Evolutionary conservation across 35 echinoderm and acorn worm genomes (phyloP), one percentile per base, ranked within the genome.

Genomic region (Hemicentrotus pulcherrimus): DNA sequence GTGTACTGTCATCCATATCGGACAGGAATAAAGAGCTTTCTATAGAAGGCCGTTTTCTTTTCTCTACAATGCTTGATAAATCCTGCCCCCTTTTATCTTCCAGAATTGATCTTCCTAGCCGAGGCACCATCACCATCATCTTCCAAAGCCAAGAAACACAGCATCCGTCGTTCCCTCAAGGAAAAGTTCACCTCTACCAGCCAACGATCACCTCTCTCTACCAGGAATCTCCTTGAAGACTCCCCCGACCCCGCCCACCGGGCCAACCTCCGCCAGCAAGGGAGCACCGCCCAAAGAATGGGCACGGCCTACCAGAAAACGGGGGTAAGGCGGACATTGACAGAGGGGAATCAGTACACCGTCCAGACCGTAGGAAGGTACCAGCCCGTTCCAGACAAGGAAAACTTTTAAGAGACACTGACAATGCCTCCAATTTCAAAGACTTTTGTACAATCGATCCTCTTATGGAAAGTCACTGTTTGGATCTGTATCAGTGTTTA

Each of bases 311-410:
- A 61, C 48, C 85, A 94, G 94, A 96, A 95, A 30, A 13, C 87
- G 0, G 87, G 88, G 1, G 18, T 47, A 12, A 94, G 96, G 94
- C 47, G 91, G 65, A 92, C 70, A 31, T 47, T 91, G 85, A 32
- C 88, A 18, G 70, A 46, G 32, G 86, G 94, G 18, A 91, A 86
- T 4, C 24, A 65, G 14, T 48, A 45, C 31, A 89, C 96, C 41
- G 94, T 94, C 46, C 86, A 94, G 32, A 47, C 91, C 5, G 96
- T 96, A 5, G 96, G 96, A 4, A 97, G 94, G 50, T 97, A 97
- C 71, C 94, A 97, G 55, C 96, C 96, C 4, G 93, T 97, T 31
- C 22, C 95, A 33, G 96, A 97, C 46, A 97, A 97, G 60, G 96
- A 97, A 58, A 97, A 97, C 52, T 78, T 93, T 61, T 97, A 52